Evolutionary conservation across 2,888 invertebrate species (phyloP), one percentile per base, ranked within the genome.

Genomic region (Agrotis ipsilon): DNA sequence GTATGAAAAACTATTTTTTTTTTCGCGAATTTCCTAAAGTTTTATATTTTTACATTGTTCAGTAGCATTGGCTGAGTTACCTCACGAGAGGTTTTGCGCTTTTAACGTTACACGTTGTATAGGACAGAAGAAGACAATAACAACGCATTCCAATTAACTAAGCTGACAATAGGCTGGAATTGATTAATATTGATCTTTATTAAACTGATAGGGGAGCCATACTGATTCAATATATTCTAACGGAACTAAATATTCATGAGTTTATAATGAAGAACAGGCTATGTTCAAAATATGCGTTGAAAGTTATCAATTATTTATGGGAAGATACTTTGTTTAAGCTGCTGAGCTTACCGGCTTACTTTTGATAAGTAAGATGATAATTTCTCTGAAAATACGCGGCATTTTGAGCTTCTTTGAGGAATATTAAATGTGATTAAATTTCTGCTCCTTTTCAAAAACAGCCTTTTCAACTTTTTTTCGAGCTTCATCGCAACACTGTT

Each of bases 181-280:
- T 77, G 55, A 65, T 77, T 51, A 49, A 39, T 32, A 57, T 45
- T 49, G 75, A 45, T 75, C 55, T 5, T n/a, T 46, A 65, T 46
- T 57, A 1, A 60, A 55, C 45, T 71, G 54, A 45, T 49, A 39
- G 21, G 13, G 72, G 14, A 19, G 39, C 4, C 24, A 55, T 46
- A n/a, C 16, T n/a, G 21, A 57, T 32, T 60, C 39, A 61, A 66
- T 75, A 72, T 66, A 60, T 60, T 43, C 21, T 49, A 43, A 45
- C 16, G 21, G n/a, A 19, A 1, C 52, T 63, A 13, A 63, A 76
- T 75, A 75, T 64, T n/a, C 43, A 76, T 55, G 59, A 43, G 32
- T 32, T 14, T 71, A 27, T 54, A 19, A 19, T 19, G 48, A 24
- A 45, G 27, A 49, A 21, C 24, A 11, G 7, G 27, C n/a, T 5